Base-by-base conservation (phyloP, 2,797 vertebrate genomes). In the Geotrypetes seraphini region DNA sequence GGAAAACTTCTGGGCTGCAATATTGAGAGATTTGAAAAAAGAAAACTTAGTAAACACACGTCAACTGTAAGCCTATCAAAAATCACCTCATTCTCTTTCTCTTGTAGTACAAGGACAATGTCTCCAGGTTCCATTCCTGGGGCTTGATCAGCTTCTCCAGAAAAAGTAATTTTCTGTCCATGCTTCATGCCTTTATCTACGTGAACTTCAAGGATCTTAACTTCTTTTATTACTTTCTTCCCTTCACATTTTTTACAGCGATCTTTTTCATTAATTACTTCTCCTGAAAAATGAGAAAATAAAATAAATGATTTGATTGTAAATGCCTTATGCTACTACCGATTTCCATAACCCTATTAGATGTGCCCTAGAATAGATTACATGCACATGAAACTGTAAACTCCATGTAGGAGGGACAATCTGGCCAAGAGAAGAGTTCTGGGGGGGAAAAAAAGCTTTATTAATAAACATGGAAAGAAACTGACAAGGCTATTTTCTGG, bases 161-260 rank as follows among this genome's bases (percentile, higher is more conserved):
- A 91, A 23, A 99, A 99, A 13, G 94, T 97, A 46, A 99, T 98
- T 70, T 92, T 91, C 49, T 99, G 96, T 6, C 91, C 88, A 33
- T 99, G 92, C 63, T 92, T 97, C 96, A 99, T 99, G 63, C 94
- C 94, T 73, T 98, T 99, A 67, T 99, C 96, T 69, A 99, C 91
- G 3, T 99, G 96, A 15, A 99, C 96, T 75, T 99, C 96, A 65
- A 99, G 84, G 57, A 99, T 98, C 76, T 99, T 98, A 30, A 98
- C 94, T 70, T 99, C 96, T 75, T 99, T 99, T 28, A 94, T 75
- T 10, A 99, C 94, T 63, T 99, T 99, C 76, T 97, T 99, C 25
- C 96, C 93, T 75, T 96, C 93, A 38, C 96, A 98, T 71, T 97
- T 97, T 90, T 97, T 99, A 86, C 96, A 98, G 60, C 93, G 92